These are phyloP conservation scores for Lissonota sp. DNA, from an alignment of 2,888 invertebrate genomes.

Conservation along the genomic window DNA sequence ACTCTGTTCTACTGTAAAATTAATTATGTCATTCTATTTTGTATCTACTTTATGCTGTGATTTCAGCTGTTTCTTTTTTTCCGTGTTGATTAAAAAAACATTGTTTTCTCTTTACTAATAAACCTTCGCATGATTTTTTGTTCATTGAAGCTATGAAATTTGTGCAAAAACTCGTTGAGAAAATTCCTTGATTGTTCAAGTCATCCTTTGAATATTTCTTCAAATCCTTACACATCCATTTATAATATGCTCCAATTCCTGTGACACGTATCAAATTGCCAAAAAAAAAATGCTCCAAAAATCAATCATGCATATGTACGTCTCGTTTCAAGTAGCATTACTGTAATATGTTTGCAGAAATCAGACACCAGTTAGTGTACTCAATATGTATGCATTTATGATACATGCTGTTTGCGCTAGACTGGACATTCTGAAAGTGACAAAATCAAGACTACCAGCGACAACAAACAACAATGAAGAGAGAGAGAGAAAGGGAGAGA, in stretches of 20 bases:
- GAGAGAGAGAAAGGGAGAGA: constrained; percentile 26
- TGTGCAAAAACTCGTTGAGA: constrained; percentile 5
- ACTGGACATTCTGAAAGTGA: constrained; percentile 74
- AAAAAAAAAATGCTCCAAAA: constrained; percentile 24
- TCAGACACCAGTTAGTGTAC: constrained; percentile 78
- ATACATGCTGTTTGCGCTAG: constrained; percentile 75
- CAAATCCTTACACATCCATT: background rate
- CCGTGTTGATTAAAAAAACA: background rate
- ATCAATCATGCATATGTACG: constrained; percentile 35
- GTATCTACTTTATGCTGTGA: too few relatives aligned
- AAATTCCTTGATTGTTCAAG: constrained; percentile 48
- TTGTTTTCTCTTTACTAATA: constrained; percentile 49
- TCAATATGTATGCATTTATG: constrained; percentile 74
- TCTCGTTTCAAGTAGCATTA: constrained; percentile 64
- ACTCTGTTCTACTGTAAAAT: too few relatives aligned
- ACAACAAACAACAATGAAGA: constrained; percentile 70
- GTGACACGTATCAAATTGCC: constrained; percentile 28
- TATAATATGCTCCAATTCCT: background rate
- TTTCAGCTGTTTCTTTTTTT: too few relatives aligned
- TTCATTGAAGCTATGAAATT: constrained; percentile 35
- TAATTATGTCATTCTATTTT: too few relatives aligned
- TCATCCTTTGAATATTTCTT: constrained; percentile 28
- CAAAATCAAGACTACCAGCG: constrained; percentile 74
- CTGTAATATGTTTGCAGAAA: constrained; percentile 79
- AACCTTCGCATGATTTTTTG: constrained; percentile 57